Conservation (phyloP, 2,113 vertebrate genomes). For the Sigmodon hispidus region DNA sequence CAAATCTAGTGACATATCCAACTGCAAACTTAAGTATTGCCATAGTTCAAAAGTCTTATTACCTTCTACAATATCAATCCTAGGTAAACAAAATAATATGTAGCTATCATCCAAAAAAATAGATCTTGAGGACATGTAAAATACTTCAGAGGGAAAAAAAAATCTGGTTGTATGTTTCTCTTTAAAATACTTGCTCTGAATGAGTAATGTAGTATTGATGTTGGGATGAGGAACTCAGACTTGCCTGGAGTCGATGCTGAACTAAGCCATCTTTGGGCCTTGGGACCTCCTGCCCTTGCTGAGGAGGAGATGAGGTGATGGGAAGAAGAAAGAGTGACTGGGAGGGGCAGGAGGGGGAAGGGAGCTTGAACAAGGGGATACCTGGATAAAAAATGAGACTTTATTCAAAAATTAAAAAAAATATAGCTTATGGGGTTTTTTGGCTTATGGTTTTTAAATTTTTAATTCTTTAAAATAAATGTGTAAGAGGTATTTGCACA, state of each 20-base stretch:
- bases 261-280: too few relatives aligned
- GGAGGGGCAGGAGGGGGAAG: too few relatives aligned
- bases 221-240: too few relatives aligned
- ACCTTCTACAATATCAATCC: conserved; percentile 15
- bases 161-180: not conserved
- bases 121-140: not conserved
- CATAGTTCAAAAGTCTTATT: not conserved
- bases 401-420: too few relatives aligned
- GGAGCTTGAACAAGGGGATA: too few relatives aligned
- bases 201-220: not conserved
- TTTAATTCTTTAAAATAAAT: not conserved
- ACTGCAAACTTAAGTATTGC: not conserved
- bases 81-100: conserved; percentile 26
- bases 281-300: too few relatives aligned
- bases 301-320: too few relatives aligned
- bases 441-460: not conserved
- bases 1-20: conserved; percentile 5
- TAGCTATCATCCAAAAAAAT: not conserved
- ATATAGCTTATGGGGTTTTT: too few relatives aligned
- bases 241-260: too few relatives aligned
- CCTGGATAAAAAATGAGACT: too few relatives aligned
- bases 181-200: not conserved
- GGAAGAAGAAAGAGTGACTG: too few relatives aligned
- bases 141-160: not conserved
- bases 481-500: not conserved